Evolutionary conservation across 2,797 vertebrate species (phyloP), one percentile per base, ranked within the genome.

Genomic region (Premnoplex brunnescens): DNA sequence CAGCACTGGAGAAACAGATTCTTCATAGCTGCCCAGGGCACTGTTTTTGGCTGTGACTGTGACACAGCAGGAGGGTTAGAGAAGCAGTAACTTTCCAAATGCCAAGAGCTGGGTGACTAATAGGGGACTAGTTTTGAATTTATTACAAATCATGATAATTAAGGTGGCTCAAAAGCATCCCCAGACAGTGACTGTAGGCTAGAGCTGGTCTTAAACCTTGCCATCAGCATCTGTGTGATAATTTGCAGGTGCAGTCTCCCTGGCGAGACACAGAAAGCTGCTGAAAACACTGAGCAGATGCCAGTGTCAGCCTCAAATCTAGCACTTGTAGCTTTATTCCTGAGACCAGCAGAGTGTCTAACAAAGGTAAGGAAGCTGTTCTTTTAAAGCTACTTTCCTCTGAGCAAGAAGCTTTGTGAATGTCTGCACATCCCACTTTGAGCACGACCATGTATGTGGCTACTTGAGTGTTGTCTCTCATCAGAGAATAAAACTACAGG

Each of bases 381-480:
- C 4, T 72, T 91, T 75, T 46, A 74, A 56, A 68, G 44, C 37
- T n/a, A 1, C 18, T 43, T 79, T 56, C 23, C 27, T 44, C 23
- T n/a, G 34, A 78, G 49, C 10, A 54, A 46, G 58, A 56, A 81
- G 23, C 4, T 54, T 62, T 68, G 49, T 68, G 69, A 48, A 71
- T 2, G 0, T 44, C 66, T 81, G 49, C 43, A 34, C 14, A 10
- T 64, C 30, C 83, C 16, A 5, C 48, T 85, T 91, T 22, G 43
- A 59, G 7, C 24, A 27, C 0, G 4, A 48, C 8, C 2, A 1
- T 16, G 7, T 12, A 67, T 41, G 24, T 34, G 43, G 19, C 23
- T 78, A 12, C 46, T 56, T 44, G 15, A 76, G 39, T 30, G 26
- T 20, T 76, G 14, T 59, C 28, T 80, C 41, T 60, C 58, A 74